A percentile compares a stretch with the other conserved stretches of the same genome.
phyloP scores from a whole-genome alignment of 2,888 invertebrate genomes.

The Sclerodermus sp. region DNA sequence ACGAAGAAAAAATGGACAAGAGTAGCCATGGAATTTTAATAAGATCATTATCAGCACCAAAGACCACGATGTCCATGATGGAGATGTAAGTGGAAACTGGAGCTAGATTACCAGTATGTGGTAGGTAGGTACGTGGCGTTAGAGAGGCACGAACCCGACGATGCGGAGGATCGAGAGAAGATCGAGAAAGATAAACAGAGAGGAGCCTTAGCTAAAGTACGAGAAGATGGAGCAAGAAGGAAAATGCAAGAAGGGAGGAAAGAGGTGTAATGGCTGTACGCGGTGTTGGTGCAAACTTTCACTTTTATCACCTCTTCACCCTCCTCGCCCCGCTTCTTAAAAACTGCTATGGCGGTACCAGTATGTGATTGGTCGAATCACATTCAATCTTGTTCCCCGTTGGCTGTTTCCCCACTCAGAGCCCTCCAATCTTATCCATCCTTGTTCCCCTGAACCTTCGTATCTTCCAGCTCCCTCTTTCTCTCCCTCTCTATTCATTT shows the following conservation, averaged over 20 bases:
- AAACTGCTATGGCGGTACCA: constrained; percentile 32
- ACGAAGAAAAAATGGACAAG: no score
- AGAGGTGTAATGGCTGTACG: constrained; percentile 19
- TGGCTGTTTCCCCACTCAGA: neutral
- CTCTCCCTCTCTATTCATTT: constrained; percentile 12
- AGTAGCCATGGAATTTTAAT: no score
- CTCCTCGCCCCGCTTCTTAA: constrained; percentile 21
- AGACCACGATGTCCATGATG: no score
- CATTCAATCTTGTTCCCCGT: constrained; percentile 6
- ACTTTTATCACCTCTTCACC: constrained; percentile 47
- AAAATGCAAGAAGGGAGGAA: constrained; percentile 6
- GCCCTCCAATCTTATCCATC: constrained; percentile 1
- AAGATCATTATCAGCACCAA: no score
- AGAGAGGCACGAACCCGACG: no score
- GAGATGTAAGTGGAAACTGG: no score
- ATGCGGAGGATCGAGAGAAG: neutral
- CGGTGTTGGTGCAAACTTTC: constrained; percentile 46
- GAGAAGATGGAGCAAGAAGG: constrained; percentile 3
- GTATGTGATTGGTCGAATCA: constrained; percentile 29
- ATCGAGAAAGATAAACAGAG: neutral
- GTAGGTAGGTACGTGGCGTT: no score
- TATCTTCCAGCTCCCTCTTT: constrained; percentile 32
- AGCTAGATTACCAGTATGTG: no score
- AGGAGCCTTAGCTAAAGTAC: constrained; percentile 2
- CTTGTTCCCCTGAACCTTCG: neutral